Conservation (phyloP, 2,888 invertebrate genomes). For the Spodoptera exigua region DNA sequence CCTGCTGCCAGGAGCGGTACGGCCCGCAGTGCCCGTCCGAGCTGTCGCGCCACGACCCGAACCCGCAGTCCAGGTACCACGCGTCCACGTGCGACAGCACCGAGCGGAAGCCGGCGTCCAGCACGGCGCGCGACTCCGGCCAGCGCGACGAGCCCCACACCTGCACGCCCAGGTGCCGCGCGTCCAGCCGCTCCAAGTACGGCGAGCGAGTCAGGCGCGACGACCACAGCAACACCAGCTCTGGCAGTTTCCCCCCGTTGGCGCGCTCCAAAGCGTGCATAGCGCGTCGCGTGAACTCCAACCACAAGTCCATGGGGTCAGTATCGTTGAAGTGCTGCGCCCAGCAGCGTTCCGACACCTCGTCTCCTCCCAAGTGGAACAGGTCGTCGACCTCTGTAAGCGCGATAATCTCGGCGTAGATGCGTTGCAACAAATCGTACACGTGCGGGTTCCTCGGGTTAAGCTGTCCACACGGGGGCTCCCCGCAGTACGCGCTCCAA, state of each 20-base stretch:
- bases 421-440: slow-evolving; percentile 92
- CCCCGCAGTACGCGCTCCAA: slow-evolving; percentile 94
- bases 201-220: slow-evolving; percentile 93
- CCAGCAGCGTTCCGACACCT: slow-evolving; percentile 95
- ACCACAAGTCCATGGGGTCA: slow-evolving; percentile 94
- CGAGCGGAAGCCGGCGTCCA: slow-evolving; percentile 93
- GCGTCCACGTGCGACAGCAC: slow-evolving; percentile 96
- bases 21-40: slow-evolving; percentile 96
- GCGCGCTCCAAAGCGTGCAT: slow-evolving; percentile 90
- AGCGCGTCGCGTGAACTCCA: slow-evolving; percentile 92
- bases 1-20: slow-evolving; percentile 95
- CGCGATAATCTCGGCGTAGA: slow-evolving; percentile 93
- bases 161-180: slow-evolving; percentile 91
- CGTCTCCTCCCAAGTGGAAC: slow-evolving; percentile 95
- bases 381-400: slow-evolving; percentile 93
- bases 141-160: slow-evolving; percentile 95
- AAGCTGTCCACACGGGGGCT: slow-evolving; percentile 96
- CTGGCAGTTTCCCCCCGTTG: slow-evolving; percentile 89
- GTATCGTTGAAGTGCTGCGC: slow-evolving; percentile 92
- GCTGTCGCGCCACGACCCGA: slow-evolving; percentile 95
- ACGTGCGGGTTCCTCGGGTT: slow-evolving; percentile 95
- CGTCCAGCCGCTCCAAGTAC: slow-evolving; percentile 90
- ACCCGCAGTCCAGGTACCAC: slow-evolving; percentile 96
- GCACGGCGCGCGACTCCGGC: slow-evolving; percentile 93
- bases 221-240: slow-evolving; percentile 92